A percentile compares a stretch with the other conserved stretches of the same genome.
Evolutionary conservation across 2,797 vertebrate genomes (phyloP).

Genomic region (Serranus cabrilla): DNA sequence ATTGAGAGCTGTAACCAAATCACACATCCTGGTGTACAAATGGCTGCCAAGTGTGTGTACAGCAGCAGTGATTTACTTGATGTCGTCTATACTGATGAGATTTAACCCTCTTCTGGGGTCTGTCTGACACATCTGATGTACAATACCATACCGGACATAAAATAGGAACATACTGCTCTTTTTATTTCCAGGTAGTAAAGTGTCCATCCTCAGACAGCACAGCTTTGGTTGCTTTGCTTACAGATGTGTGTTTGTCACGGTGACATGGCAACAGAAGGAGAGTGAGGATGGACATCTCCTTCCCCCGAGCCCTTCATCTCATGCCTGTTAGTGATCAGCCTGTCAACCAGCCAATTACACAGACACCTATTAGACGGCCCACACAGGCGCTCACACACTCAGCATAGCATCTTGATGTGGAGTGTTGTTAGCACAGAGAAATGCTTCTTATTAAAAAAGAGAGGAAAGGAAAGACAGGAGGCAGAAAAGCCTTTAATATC

Average conservation of each 20-base stretch:
- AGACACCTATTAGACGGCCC: slow-evolving; percentile 44
- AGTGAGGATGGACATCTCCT: slow-evolving; percentile 14
- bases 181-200: background rate
- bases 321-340: slow-evolving; percentile 51
- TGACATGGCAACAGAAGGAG: slow-evolving; percentile 47
- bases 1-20: background rate
- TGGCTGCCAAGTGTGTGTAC: background rate
- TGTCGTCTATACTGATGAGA: background rate
- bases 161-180: background rate
- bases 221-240: slow-evolving; percentile 16
- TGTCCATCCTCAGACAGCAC: background rate
- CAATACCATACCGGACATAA: background rate
- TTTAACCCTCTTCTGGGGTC: background rate
- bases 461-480: background rate
- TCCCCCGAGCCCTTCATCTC: slow-evolving; percentile 49
- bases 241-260: slow-evolving; percentile 31
- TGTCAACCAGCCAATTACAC: slow-evolving; percentile 61
- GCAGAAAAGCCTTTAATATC: slow-evolving; percentile 29
- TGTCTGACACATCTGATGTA: background rate
- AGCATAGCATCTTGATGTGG: slow-evolving; percentile 39
- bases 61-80: background rate
- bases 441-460: slow-evolving; percentile 24
- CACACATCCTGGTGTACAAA: background rate
- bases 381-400: background rate
- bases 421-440: slow-evolving; percentile 25